Base-by-base conservation (phyloP, 2,797 vertebrate genomes). In the Platalea minor region DNA sequence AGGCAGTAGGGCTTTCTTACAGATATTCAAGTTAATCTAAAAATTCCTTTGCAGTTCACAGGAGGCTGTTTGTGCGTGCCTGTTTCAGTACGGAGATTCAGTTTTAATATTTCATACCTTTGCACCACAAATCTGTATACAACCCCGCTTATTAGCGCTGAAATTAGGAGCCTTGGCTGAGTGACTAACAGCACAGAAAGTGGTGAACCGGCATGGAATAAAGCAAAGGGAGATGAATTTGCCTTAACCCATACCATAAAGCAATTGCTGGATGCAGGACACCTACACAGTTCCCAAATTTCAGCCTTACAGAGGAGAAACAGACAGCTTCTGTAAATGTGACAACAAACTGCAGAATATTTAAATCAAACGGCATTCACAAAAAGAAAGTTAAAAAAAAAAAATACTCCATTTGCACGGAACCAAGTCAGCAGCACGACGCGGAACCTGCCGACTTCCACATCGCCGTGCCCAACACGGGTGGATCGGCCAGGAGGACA, bases 1-100 rank as follows among this genome's bases (percentile, higher is more conserved):
- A 96, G 93, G 96, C 93, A 96, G 35, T 61, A 68, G 53, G 63
- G 87, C 96, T 98, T 94, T 96, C 84, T 84, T 72, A 37, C 10
- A 91, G 91, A 86, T 57, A 79, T 93, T 88, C 75, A 41, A 94
- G 92, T 87, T 64, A 72, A 93, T 85, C 92, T 93, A 78, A 88
- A 95, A 95, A 87, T 82, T 78, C 89, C 56, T 54, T 48, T 72
- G 85, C 81, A 80, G 70, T 89, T 94, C 73, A 45, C 1, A 21
- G 39, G 57, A 91, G 76, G 82, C 73, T 77, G 37, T 87, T 79
- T 61, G 24, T 77, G 60, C 51, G 46, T 48, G 25, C 56, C 77
- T 89, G 51, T 74, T 94, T 60, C 60, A 37, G 74, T 65, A 70
- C 15, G n/a, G 45, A n/a, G 50, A 67, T 53, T 89, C 60, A 46